Base-by-base conservation (phyloP, 2,888 invertebrate genomes). In the Hesperia comma region DNA sequence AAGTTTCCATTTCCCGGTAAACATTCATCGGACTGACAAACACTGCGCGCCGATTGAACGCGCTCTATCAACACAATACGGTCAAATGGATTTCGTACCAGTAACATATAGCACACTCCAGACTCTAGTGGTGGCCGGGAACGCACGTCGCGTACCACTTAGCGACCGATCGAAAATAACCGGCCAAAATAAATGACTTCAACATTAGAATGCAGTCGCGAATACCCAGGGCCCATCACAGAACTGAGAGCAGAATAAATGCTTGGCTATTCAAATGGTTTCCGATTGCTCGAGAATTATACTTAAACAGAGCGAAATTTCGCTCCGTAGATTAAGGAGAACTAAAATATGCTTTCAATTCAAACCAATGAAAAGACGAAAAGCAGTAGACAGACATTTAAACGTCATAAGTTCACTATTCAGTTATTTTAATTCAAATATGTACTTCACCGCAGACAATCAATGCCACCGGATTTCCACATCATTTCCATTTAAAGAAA, bases 81-180 rank as follows among this genome's bases (percentile, higher is more conserved):
- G 8, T 46, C 6, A 46, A 19, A 49, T 49, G 17, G 49, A 19
- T 19, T 49, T 17, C 49, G 19, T 21, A 49, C 49, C 19, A 49
- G 12, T 19, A 19, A 49, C 19, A 49, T 8, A 49, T 49, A 49
- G 49, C 8, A 10, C 2, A 19, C 19, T 10, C 17, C 8, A 10
- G 0, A 19, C 19, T 10, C 17, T 2, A 6, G 41, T 43, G 2
- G 19, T 19, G 10, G 8, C 17, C 49, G 43, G 17, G 43, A 37
- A 8, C 8, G 37, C 37, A 10, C 37, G 10, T 8, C 10, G 37
- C 37, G 10, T 8, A 37, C 37, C 10, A 37, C 10, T 14, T 17
- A 33, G 61, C 55, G 51, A 26, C 46, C 61, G 49, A 49, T 62
- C 70, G 40, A 56, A 71, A 72, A 72, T 71, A 71, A 68, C 60